Evolutionary conservation across 1,140 invertebrate genomes (phyloP).

Genomic region (Caenorhabditis tropicalis): DNA sequence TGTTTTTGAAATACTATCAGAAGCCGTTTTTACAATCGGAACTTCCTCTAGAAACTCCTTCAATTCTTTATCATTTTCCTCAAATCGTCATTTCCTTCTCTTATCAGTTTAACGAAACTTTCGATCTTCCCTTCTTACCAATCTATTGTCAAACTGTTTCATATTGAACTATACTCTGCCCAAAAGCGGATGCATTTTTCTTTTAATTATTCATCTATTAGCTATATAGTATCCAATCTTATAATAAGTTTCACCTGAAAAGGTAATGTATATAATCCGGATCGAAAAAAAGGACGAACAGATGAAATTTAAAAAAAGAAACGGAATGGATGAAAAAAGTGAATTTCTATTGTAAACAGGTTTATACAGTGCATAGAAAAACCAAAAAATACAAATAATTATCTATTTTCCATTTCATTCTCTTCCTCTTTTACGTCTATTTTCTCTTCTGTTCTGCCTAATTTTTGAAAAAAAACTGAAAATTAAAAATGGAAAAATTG

Average conservation of each 20-base stretch:
- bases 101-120: neutral
- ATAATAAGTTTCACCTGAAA: no score
- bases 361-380: conserved; percentile 19
- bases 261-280: no score
- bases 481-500: neutral
- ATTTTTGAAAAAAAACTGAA: neutral
- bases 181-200: neutral
- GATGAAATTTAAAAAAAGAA: neutral
- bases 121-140: neutral
- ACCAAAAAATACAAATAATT: neutral
- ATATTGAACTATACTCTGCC: neutral
- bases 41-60: conserved; percentile 10
- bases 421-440: neutral
- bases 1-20: no score
- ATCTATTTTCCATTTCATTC: neutral
- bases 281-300: no score
- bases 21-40: no score
- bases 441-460: neutral
- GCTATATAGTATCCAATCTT: no score
- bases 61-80: neutral
- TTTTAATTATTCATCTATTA: no score
- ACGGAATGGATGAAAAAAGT: neutral
- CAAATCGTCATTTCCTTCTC: conserved; percentile 15
- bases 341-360: neutral
- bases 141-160: neutral